Base-by-base conservation (phyloP, 2,888 invertebrate genomes). In the Hofmannophila pseudospretella region DNA sequence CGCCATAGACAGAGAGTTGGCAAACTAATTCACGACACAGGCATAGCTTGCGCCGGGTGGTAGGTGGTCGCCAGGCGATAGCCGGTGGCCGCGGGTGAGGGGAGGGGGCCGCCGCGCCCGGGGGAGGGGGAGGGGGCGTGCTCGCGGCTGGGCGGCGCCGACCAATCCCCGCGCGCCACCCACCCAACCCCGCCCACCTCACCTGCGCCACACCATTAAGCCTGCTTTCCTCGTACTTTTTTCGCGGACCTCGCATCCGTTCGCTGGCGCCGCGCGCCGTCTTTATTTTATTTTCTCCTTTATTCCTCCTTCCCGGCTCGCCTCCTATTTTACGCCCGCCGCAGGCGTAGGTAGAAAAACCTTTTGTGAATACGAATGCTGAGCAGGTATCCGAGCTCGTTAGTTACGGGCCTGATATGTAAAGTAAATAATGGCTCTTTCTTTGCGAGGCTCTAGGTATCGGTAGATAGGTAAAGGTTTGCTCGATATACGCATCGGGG, bases 211-310 rank as follows among this genome's bases (percentile, higher is more conserved):
- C 77, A 76, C 82, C 82, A 80, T 84, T 81, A 80, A 81, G 75
- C 79, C 76, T 65, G 77, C 67, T 81, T 73, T 78, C 66, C 79
- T 80, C 69, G 45, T 71, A 81, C 81, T 85, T 86, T 86, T 86
- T 85, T 80, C 82, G 76, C 79, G 80, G 80, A 82, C 80, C 76
- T 79, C 80, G 72, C 67, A 81, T 80, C 84, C 82, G 82, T 74
- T 81, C 71, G 60, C 68, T 75, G 79, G 78, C 77, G 75, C 75
- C 84, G 80, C 85, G 78, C 77, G 75, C 75, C 84, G 80, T 86
- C 85, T 86, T 84, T 79, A 85, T 82, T 85, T 85, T 84, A 85
- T 86, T 86, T 85, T 82, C 80, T 85, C 82, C 82, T 84, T 81
- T 70, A 69, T 78, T 72, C 84, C 85, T 85, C 85, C 84, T 82